A percentile compares a stretch with the other conserved stretches of the same genome.
These are phyloP conservation scores for Callimorpha dominula DNA, from an alignment of 2,888 invertebrate genomes.

Conservation along the genomic window DNA sequence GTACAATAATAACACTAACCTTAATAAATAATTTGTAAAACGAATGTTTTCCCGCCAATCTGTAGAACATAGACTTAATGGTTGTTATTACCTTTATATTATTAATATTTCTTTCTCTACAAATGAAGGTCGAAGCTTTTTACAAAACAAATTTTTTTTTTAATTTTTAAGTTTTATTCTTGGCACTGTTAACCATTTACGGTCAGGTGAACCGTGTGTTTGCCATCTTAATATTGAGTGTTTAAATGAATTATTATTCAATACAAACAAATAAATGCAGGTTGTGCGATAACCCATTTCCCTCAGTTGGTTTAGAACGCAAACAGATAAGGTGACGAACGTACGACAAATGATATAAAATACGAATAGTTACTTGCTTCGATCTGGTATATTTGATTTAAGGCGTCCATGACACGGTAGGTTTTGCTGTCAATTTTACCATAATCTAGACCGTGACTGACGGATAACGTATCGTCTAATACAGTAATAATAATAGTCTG, in stretches of 20 bases:
- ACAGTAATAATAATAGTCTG: too few species aligned
- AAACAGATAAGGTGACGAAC: conserved; percentile 1
- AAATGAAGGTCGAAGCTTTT: too few species aligned
- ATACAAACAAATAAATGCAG: neutral
- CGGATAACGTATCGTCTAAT: too few species aligned
- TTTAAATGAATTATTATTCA: neutral
- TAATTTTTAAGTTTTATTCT: neutral
- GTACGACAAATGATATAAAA: neutral
- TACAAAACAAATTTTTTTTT: neutral
- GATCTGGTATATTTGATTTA: too few species aligned
- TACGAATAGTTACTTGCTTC: neutral
- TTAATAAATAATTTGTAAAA: neutral
- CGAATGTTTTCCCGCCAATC: neutral
- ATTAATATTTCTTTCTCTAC: too few species aligned
- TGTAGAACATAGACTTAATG: neutral
- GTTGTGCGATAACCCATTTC: conserved; percentile 1
- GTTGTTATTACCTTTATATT: too few species aligned
- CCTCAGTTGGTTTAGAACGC: neutral
- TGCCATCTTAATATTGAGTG: neutral
- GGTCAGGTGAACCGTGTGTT: neutral
- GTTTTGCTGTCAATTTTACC: too few species aligned
- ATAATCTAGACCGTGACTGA: too few species aligned
- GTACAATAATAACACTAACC: too few species aligned
- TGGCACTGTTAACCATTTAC: neutral
- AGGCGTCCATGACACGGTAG: too few species aligned